A percentile compares a stretch with the other conserved stretches of the same genome.
Conservation (phyloP, 2,888 invertebrate genomes). For the Polietes domitor region DNA sequence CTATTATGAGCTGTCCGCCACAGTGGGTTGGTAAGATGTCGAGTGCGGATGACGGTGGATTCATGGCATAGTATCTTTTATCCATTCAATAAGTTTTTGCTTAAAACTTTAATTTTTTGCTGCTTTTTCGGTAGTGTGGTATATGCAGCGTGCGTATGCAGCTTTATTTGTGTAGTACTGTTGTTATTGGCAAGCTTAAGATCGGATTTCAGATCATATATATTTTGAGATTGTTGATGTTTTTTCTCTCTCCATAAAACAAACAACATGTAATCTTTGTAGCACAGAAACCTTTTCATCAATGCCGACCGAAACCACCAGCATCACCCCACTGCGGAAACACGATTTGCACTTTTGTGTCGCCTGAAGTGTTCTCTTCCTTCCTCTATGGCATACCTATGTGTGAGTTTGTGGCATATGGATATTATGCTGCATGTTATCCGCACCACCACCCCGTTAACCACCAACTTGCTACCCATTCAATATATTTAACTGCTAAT, state of each 20-base stretch:
- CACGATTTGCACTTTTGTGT: neutral
- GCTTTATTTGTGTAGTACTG: neutral
- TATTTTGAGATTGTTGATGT: neutral
- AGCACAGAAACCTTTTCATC: slow-evolving; percentile 43
- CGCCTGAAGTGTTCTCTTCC: no score
- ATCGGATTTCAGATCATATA: neutral
- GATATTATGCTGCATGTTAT: slow-evolving; percentile 40
- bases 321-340: slow-evolving; percentile 25
- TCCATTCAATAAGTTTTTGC: slow-evolving; percentile 39
- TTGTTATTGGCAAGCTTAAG: neutral
- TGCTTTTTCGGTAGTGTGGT: no score
- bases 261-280: no score
- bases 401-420: slow-evolving; percentile 41
- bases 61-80: neutral
- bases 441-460: neutral
- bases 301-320: slow-evolving; percentile 44
- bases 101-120: slow-evolving; percentile 19
- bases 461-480: neutral
- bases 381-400: no score
- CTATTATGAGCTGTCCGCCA: no score
- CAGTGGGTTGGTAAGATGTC: no score
- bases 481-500: neutral
- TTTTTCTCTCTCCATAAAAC: slow-evolving; percentile 16
- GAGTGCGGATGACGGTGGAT: no score
- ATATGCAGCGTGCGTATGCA: neutral